Evolutionary conservation across 2,888 invertebrate genomes (phyloP).

Genomic region (Poecilobothrus nobilitatus): DNA sequence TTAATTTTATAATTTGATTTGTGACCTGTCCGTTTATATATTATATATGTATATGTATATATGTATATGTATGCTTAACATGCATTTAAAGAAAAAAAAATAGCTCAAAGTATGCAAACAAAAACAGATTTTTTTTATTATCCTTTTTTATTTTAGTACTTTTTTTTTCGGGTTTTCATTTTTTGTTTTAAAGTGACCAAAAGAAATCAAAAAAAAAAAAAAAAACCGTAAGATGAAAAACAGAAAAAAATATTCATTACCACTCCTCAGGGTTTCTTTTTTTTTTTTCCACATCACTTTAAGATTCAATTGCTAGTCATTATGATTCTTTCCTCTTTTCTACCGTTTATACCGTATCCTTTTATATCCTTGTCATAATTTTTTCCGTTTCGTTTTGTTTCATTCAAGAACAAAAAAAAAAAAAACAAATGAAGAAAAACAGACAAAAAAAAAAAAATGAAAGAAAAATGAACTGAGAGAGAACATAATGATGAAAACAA

Average conservation of each 20-base stretch:
- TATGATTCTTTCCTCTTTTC: neutral
- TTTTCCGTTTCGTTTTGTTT: neutral
- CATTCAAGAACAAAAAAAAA: too few species aligned
- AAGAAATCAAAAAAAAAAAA: neutral
- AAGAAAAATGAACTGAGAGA: constrained; percentile 6
- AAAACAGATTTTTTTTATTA: neutral
- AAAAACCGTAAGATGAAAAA: too few species aligned
- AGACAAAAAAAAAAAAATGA: too few species aligned
- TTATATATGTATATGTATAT: too few species aligned
- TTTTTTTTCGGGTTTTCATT: neutral
- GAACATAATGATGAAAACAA: constrained; percentile 4
- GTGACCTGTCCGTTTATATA: too few species aligned
- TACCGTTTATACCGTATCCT: neutral
- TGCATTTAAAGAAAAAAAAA: neutral
- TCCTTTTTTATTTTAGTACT: too few species aligned
- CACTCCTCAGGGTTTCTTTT: neutral
- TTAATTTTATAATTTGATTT: too few species aligned
- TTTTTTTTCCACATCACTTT: neutral
- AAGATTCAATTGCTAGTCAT: neutral
- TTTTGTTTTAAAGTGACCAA: neutral
- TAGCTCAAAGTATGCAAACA: neutral
- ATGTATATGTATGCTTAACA: too few species aligned
- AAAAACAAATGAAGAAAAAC: too few species aligned
- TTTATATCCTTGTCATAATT: constrained; percentile 2
- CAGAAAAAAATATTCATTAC: too few species aligned